phyloP scores from a whole-genome alignment of 2,797 vertebrate genomes.

The Telmatherina bonti region DNA sequence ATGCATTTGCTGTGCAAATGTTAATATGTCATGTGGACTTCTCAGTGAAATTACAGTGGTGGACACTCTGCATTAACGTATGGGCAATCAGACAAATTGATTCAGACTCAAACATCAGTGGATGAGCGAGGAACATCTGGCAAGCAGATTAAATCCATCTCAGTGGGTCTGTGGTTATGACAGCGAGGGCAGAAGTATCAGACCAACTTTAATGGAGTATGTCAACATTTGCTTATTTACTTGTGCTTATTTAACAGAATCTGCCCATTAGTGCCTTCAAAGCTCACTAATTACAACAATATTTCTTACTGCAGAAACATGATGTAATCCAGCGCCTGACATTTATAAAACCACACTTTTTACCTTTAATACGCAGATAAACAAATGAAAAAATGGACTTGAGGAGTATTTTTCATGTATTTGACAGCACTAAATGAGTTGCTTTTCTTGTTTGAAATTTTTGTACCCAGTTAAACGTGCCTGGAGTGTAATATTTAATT shows the following conservation, averaged over 20 bases:
- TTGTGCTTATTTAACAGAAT: background rate
- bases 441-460: background rate
- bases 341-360: background rate
- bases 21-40: constrained; percentile 28
- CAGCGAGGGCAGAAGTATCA: constrained; percentile 5
- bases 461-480: background rate
- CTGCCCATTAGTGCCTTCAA: background rate
- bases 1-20: no score
- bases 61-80: constrained; percentile 48
- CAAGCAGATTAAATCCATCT: constrained; percentile 62
- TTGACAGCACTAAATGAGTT: background rate
- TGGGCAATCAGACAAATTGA: constrained; percentile 75
- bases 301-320: background rate
- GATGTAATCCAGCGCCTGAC: background rate
- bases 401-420: background rate
- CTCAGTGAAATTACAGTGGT: constrained; percentile 27
- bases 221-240: constrained; percentile 2
- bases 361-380: background rate
- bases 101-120: constrained; percentile 55
- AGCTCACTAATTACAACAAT: background rate
- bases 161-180: constrained; percentile 18
- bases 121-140: constrained; percentile 71
- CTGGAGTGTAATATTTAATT: background rate
- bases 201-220: constrained; percentile 17
- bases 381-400: constrained; percentile 1